Evolutionary conservation across 2,113 vertebrate species (phyloP).

Genomic region (Drymodes brunneopygia): DNA sequence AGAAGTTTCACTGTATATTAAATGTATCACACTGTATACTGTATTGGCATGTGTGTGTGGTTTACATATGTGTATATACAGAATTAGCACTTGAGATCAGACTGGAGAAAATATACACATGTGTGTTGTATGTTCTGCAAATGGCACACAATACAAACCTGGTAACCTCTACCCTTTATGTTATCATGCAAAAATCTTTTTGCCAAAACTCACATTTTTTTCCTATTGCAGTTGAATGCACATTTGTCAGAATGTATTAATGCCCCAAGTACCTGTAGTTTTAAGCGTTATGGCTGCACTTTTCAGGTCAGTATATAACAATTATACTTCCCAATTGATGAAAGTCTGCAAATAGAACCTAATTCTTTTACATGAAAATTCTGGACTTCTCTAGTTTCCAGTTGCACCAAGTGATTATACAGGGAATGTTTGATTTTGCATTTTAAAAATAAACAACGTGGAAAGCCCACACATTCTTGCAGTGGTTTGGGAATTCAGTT

Average conservation of each 20-base stretch:
- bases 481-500: not conserved
- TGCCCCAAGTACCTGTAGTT: slow-evolving; percentile 93
- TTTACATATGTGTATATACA: slow-evolving; percentile 57
- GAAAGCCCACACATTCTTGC: not conserved
- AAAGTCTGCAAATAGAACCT: slow-evolving; percentile 69
- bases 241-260: slow-evolving; percentile 94
- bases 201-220: slow-evolving; percentile 80
- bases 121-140: slow-evolving; percentile 41
- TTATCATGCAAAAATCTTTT: slow-evolving; percentile 71
- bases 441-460: not conserved
- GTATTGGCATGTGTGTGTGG: slow-evolving; percentile 69
- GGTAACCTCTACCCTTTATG: slow-evolving; percentile 67
- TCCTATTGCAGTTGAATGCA: slow-evolving; percentile 84
- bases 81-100: slow-evolving; percentile 39
- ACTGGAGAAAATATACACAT: slow-evolving; percentile 44
- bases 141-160: not conserved
- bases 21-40: slow-evolving; percentile 71
- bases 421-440: not conserved
- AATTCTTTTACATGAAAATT: slow-evolving; percentile 40
- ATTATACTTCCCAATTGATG: slow-evolving; percentile 72
- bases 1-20: slow-evolving; percentile 69
- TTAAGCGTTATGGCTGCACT: slow-evolving; percentile 92
- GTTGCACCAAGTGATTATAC: slow-evolving; percentile 16
- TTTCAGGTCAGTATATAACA: slow-evolving; percentile 90
- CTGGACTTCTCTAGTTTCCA: slow-evolving; percentile 46